Base-by-base conservation (phyloP, 1,140 invertebrate genomes). In the Sweltsa coloradensis region DNA sequence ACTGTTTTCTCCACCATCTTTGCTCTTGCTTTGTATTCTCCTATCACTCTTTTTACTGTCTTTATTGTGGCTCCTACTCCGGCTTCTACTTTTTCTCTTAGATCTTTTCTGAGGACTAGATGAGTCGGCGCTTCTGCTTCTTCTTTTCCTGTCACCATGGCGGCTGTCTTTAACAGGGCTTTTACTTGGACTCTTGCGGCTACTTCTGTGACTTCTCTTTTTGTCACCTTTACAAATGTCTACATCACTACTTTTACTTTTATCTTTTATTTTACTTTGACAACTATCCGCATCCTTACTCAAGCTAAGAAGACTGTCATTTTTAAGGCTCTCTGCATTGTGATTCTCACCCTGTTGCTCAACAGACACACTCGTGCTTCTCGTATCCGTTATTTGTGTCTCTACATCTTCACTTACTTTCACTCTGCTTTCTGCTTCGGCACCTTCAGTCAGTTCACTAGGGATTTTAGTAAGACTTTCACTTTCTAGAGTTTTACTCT, bases 391-490 rank as follows among this genome's bases (percentile, higher is more conserved):
- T n/a, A n/a, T n/a, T n/a, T n/a, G n/a, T n/a, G n/a, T n/a, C n/a
- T n/a, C n/a, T 44, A 23, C 51, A 41, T 6, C 34, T 45, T 2
- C 31, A 23, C n/a, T 36, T 19, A 40, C 47, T 47, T 14, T 40
- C 29, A 16, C 44, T 47, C 26, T 23, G 21, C 24, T 7, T 42
- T 23, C 27, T 7, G 9, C 39, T 49, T 5, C 24, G 13, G 1
- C 21, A 41, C 5, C 37, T 51, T 2, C 14, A 18, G 18, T 11
- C 51, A 25, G 26, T 36, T 27, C 19, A 60, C 59, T 56, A 54
- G 68, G 62, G 63, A 65, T 54, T 62, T 57, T 44, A 68, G 64
- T 52, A 47, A 67, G 49, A 64, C 68, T 53, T 60, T n/a, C n/a
- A n/a, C 62, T 41, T 61, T 67, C 45, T 64, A 55, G 25, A 56